These are phyloP conservation scores for Noctua fimbriata DNA, from an alignment of 2,888 invertebrate genomes.

Conservation along the genomic window DNA sequence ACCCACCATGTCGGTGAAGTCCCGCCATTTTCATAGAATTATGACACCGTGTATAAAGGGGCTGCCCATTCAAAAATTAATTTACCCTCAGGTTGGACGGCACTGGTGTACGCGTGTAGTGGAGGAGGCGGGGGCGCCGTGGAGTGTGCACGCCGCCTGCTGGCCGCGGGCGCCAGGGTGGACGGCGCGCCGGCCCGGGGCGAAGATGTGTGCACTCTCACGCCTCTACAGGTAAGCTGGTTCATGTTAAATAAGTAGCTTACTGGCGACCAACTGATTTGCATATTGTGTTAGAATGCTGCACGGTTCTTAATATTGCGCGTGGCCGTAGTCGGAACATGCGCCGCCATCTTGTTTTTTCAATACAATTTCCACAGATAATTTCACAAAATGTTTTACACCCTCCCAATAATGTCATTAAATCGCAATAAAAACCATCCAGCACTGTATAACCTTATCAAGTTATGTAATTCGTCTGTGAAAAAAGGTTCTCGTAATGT, in stretches of 20 bases:
- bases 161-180: conserved; percentile 95
- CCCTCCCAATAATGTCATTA: background rate
- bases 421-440: no score
- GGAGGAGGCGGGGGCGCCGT: conserved; percentile 79
- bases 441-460: background rate
- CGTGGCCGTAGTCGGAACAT: background rate
- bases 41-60: background rate
- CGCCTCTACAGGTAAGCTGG: conserved; percentile 93
- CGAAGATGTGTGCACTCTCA: conserved; percentile 96
- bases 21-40: background rate
- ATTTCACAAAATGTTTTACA: background rate
- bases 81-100: conserved; percentile 93
- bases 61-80: conserved; percentile 5
- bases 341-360: background rate
- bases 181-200: conserved; percentile 96
- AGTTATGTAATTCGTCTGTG: background rate
- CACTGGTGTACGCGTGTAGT: conserved; percentile 94
- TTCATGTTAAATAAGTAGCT: background rate
- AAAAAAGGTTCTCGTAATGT: background rate
- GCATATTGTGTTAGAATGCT: background rate
- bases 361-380: background rate
- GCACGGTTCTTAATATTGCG: background rate
- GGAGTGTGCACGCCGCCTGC: conserved; percentile 92
- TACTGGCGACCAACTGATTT: background rate
- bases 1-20: background rate